Evolutionary conservation across 2,797 vertebrate species (phyloP).

Genomic region (Parauchenoglanis punctatus): DNA sequence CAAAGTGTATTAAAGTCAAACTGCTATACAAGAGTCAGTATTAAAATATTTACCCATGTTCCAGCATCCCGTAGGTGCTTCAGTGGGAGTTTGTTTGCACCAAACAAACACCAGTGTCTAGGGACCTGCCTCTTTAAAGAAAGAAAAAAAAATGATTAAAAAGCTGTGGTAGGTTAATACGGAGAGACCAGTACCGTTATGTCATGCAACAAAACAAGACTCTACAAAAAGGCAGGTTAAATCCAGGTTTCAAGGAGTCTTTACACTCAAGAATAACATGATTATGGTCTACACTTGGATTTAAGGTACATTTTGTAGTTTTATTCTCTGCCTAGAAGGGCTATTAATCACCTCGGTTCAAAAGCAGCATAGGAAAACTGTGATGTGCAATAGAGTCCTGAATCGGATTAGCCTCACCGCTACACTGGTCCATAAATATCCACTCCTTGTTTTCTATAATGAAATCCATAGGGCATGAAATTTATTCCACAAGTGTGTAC

Average conservation of each 20-base stretch:
- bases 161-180: neutral
- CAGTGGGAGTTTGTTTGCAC: conserved; percentile 40
- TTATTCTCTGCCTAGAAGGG: neutral
- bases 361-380: neutral
- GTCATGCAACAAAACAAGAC: neutral
- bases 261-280: neutral
- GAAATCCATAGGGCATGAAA: neutral
- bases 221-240: neutral
- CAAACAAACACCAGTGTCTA: neutral
- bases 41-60: neutral
- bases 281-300: neutral
- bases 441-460: neutral
- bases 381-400: neutral
- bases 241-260: neutral
- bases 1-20: neutral
- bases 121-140: neutral
- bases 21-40: neutral
- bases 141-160: neutral
- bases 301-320: neutral
- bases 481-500: neutral
- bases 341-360: neutral
- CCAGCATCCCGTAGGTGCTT: conserved; percentile 24
- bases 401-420: neutral
- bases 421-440: neutral
- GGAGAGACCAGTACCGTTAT: neutral